Conservation (phyloP, 2,113 vertebrate species). For the Marmota monax region DNA sequence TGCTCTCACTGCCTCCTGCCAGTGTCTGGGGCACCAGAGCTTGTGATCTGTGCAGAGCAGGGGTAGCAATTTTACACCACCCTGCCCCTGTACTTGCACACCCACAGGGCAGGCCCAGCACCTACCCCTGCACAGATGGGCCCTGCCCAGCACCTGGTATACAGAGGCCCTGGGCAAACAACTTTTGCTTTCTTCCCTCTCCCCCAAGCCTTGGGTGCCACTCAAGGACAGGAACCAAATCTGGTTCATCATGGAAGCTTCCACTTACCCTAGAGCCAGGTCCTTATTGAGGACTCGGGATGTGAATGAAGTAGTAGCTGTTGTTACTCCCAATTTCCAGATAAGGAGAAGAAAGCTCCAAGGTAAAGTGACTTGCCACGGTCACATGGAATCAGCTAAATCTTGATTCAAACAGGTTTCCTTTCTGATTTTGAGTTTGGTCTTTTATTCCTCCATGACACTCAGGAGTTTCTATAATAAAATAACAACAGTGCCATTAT, state of each 20-base stretch:
- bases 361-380: neutral
- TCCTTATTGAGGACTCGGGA: neutral
- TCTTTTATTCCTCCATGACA: constrained; percentile 30
- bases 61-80: accelerated
- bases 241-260: neutral
- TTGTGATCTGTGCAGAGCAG: neutral
- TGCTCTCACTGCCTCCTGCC: neutral
- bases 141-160: neutral
- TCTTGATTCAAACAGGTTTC: constrained; percentile 5
- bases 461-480: neutral
- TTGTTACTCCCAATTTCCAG: neutral
- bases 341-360: neutral
- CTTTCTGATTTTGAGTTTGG: neutral
- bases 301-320: neutral
- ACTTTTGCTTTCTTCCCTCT: neutral
- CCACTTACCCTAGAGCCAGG: neutral
- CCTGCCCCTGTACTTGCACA: neutral
- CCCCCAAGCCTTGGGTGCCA: neutral
- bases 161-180: neutral
- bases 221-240: neutral
- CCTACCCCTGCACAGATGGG: neutral
- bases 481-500: neutral
- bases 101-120: neutral
- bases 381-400: neutral
- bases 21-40: neutral